A percentile compares a stretch with the other conserved stretches of the same genome.
These are phyloP conservation scores for Atethmia centrago DNA, from an alignment of 2,888 invertebrate genomes.

Conservation along the genomic window DNA sequence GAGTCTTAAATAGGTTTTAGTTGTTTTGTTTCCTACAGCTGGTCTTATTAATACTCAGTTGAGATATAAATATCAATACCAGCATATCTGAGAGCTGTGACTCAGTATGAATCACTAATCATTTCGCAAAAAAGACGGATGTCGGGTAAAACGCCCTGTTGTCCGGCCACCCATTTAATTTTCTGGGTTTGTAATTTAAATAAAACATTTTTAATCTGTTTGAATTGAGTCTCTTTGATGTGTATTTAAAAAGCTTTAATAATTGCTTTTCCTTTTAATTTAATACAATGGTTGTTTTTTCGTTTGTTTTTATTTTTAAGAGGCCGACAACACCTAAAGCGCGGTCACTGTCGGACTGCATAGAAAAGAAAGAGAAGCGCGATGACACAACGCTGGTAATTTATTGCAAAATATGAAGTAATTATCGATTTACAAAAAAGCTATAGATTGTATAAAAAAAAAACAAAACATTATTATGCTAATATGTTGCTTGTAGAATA, in stretches of 20 bases:
- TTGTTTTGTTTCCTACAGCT: background rate
- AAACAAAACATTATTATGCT: no score
- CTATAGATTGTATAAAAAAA: no score
- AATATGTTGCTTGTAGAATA: no score
- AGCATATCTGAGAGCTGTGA: constrained; percentile 45
- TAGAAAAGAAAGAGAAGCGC: no score
- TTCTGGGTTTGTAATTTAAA: constrained; percentile 9
- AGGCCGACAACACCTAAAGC: no score
- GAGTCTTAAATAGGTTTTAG: background rate
- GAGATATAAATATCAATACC: constrained; percentile 48
- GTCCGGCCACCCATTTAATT: constrained; percentile 18
- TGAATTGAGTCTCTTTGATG: constrained; percentile 20
- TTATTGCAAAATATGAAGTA: no score
- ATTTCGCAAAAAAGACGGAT: constrained; percentile 56
- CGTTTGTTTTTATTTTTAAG: background rate
- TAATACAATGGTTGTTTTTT: background rate
- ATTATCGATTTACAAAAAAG: no score
- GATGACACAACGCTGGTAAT: no score
- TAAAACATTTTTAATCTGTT: constrained; percentile 7
- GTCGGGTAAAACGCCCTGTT: constrained; percentile 33
- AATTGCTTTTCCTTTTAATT: constrained; percentile 6
- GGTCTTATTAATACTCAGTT: constrained; percentile 33
- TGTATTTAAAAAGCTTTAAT: constrained; percentile 1
- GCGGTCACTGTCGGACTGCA: no score
- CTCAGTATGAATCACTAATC: constrained; percentile 60